A percentile compares a stretch with the other conserved stretches of the same genome.
These are phyloP conservation scores for Phorcus lineatus DNA, from an alignment of 2,888 invertebrate species.

Conservation along the genomic window DNA sequence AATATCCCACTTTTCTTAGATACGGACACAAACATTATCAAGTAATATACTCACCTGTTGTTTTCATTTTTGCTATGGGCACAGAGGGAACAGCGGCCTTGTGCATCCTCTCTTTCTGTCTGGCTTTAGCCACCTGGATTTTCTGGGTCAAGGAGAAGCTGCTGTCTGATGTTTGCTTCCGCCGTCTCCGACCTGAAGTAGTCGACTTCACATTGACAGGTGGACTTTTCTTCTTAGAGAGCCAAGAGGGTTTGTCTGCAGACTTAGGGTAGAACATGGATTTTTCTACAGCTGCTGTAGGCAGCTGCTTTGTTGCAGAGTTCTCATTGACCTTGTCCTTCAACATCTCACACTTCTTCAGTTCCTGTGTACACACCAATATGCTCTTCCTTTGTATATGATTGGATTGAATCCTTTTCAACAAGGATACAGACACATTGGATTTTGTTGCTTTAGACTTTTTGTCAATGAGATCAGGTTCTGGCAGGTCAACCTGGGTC, in stretches of 20 bases:
- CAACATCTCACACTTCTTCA: neutral
- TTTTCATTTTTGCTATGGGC: neutral
- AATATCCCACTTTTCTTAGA: neutral
- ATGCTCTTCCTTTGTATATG: constrained; percentile 21
- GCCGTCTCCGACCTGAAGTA: no score
- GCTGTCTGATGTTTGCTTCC: neutral
- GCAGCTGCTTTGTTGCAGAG: neutral
- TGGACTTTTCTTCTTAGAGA: neutral
- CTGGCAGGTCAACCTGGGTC: constrained; percentile 30
- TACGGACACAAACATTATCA: no score
- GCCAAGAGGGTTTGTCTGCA: neutral
- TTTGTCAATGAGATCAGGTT: neutral
- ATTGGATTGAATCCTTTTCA: constrained; percentile 4
- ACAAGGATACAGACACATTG: neutral
- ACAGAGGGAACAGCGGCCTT: neutral
- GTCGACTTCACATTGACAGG: neutral
- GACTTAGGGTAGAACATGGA: neutral
- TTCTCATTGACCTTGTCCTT: neutral
- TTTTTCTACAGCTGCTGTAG: neutral
- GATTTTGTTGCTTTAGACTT: neutral
- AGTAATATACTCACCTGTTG: neutral
- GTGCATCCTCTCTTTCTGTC: neutral
- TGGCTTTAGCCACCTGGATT: constrained; percentile 7
- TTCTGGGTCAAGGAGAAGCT: constrained; percentile 14
- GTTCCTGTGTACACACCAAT: neutral